phyloP scores from a whole-genome alignment of 2,113 vertebrate species.

The Solea senegalensis region DNA sequence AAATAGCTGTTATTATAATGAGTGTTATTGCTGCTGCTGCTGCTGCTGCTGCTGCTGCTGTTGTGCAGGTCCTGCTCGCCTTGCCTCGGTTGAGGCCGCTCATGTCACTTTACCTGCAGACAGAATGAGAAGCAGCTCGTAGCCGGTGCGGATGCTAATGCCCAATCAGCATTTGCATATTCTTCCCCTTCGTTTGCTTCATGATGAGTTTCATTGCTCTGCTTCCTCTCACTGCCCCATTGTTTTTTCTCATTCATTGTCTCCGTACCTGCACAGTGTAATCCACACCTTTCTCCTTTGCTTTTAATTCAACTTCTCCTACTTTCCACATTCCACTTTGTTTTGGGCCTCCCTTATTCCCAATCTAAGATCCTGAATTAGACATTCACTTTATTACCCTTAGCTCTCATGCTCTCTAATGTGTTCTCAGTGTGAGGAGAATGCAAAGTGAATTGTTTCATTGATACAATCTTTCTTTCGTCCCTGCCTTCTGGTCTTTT shows the following conservation, averaged over 20 bases:
- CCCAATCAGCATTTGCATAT: constrained; percentile 70
- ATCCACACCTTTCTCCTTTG: constrained; percentile 15
- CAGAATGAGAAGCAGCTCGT: constrained; percentile 36
- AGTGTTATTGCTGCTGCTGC: not conserved
- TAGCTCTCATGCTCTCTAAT: constrained; percentile 30
- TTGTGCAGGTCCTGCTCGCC: not conserved
- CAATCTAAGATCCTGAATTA: constrained; percentile 46
- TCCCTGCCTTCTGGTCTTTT: not conserved
- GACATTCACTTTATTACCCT: constrained; percentile 46
- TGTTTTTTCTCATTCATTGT: constrained; percentile 34
- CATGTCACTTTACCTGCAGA: constrained; percentile 15
- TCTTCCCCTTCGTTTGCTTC: constrained; percentile 38
- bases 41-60: not conserved
- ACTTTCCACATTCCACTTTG: constrained; percentile 7
- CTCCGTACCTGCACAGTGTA: constrained; percentile 25
- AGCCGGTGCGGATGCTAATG: constrained; percentile 46
- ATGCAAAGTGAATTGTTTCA: constrained; percentile 45
- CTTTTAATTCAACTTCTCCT: constrained; percentile 32
- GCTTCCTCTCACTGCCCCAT: constrained; percentile 17
- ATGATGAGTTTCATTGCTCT: constrained; percentile 17
- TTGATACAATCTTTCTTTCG: constrained; percentile 16
- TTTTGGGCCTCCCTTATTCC: constrained; percentile 29
- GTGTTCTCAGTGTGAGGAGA: constrained; percentile 25
- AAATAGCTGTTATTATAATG: constrained; percentile 14
- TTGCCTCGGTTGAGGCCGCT: constrained; percentile 16